Evolutionary conservation across 2,888 invertebrate species (phyloP).

Genomic region (Epinotia nisella): DNA sequence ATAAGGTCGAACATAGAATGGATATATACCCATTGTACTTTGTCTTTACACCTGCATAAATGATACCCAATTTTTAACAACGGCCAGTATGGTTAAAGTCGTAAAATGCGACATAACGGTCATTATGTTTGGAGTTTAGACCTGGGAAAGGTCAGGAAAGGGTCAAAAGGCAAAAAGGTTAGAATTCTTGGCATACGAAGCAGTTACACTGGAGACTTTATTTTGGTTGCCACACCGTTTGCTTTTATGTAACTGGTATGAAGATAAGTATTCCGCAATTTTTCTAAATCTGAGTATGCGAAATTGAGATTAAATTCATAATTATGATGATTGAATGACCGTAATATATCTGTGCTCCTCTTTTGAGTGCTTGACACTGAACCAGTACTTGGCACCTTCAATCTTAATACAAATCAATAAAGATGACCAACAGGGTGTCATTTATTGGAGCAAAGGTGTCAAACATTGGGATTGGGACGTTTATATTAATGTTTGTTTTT

Average conservation of each 20-base stretch:
- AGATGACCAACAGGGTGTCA: too few species aligned
- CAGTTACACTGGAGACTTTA: constrained; percentile 44
- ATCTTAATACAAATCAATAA: too few species aligned
- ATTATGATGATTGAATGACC: too few species aligned
- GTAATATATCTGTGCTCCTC: too few species aligned
- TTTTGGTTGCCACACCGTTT: constrained; percentile 42
- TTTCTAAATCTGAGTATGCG: background rate
- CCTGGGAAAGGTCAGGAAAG: constrained; percentile 49
- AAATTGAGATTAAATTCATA: too few species aligned
- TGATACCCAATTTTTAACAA: constrained; percentile 44
- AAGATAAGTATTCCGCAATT: background rate
- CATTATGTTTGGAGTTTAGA: constrained; percentile 50
- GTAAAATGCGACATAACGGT: constrained; percentile 39
- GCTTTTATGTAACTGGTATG: constrained; percentile 10
- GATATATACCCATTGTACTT: constrained; percentile 1
- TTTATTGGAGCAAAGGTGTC: too few species aligned
- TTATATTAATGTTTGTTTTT: too few species aligned
- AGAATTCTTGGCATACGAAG: constrained; percentile 48
- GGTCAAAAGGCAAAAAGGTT: constrained; percentile 49
- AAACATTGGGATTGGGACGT: too few species aligned
- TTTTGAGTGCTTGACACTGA: too few species aligned
- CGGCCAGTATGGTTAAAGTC: constrained; percentile 32
- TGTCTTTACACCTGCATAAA: constrained; percentile 35
- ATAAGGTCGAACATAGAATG: constrained; percentile 11
- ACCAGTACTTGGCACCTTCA: too few species aligned